Base-by-base conservation (phyloP, 2,888 invertebrate species). In the Euzetes globulus region DNA sequence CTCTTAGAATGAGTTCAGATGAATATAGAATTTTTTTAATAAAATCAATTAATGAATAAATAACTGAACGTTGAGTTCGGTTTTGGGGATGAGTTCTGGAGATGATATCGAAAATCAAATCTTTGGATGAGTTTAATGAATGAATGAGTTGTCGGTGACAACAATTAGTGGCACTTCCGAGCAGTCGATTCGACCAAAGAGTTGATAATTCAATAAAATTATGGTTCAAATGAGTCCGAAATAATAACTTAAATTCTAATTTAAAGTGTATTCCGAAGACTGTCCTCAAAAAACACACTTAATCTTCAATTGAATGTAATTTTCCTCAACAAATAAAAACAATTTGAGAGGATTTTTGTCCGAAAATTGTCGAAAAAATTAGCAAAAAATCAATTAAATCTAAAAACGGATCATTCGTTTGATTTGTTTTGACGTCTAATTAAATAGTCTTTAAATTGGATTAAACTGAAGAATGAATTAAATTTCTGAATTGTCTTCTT, bases 401-500 rank as follows among this genome's bases (percentile, higher is more conserved):
- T 19, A 19, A 52, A 52, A 52, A n/a, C 19, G 19, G 9, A 52
- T 52, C n/a, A 19, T n/a, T 52, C 4, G 19, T 7, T 52, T 52
- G 1, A 17, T 47, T 5, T 52, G 5, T 19, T 52, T 4, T 25
- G 55, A 25, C 55, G 6, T 11, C 13, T 22, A 22, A n/a, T n/a
- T n/a, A 19, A 19, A 19, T 47, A 47, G 9, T 47, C 47, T 47
- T 15, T 17, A 15, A 47, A 4, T 11, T 17, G n/a, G 4, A 17
- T 47, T 17, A 47, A 47, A 4, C 47, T 47, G 22, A 58, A 58
- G 2, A 22, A 22, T 33, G n/a, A 19, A 63, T 33, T 63, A 63
- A 37, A 63, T n/a, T 7, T 63, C 63, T 37, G n/a, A 37, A 25
- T 37, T 63, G 33, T 63, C 68, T 1, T 68, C 68, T 45, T 41